Evolutionary conservation across 1,140 invertebrate species (phyloP), one percentile per base, ranked within the genome.

Genomic region (Bombus soroeensis): DNA sequence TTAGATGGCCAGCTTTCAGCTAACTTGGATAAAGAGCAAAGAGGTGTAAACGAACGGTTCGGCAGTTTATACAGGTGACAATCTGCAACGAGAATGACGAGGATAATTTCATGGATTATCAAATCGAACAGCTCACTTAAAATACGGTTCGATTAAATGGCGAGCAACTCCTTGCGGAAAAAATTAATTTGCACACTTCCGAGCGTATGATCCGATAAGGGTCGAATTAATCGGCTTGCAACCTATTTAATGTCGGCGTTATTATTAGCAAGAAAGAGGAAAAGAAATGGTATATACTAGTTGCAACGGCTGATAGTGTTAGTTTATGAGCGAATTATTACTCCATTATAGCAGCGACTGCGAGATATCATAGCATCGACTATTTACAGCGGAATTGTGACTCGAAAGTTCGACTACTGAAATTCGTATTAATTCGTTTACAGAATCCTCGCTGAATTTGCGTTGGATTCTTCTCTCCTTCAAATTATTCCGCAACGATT

Each of bases 151-250:
- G 72, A 47, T 74, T 32, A 53, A 75, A 25, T 75, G 53, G 9
- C 74, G 53, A 28, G 74, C 12, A 39, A 28, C 59, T 43, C 39
- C 18, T 78, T 78, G 59, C 15, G 59, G 37, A 78, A 78, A 77
- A 76, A 74, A 73, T 83, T 73, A 39, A 86, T 83, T 74, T 86
- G 72, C 72, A 83, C 32, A 28, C 57, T 78, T 78, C 57, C 75
- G 75, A 64, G 75, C 75, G 37, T 77, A 62, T 77, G 34, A 77
- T 77, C 57, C 75, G 75, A 77, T 77, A 62, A 77, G 75, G 75
- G 75, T 77, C 57, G 75, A 77, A 77, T 62, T 77, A 77, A 77
- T 77, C 75, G 28, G 57, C 75, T 71, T 57, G 68, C 37, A 39
- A 57, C 34, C 66, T 72, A 57, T 72, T 81, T 81, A 57, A 72